Percentiles rank a stretch among this genome's conserved stretches.
Evolutionary conservation across 1,140 invertebrate species (phyloP).

Genomic region (Philopotamus ludificatus): DNA sequence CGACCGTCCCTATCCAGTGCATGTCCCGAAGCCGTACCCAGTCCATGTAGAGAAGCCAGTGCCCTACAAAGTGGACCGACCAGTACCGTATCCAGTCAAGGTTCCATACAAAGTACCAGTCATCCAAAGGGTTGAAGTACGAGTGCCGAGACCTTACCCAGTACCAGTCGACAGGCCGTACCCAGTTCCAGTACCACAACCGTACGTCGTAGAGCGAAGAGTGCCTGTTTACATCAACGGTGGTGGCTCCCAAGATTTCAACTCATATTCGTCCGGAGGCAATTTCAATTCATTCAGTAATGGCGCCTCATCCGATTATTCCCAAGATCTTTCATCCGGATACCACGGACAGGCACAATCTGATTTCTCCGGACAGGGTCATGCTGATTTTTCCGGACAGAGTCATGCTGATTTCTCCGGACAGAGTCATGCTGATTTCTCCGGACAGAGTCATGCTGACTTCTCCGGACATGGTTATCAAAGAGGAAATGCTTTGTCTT

Average conservation of each 20-base stretch:
- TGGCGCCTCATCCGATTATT: too few relatives aligned
- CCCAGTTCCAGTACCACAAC: constrained; percentile 49
- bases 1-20: constrained; percentile 44
- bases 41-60: constrained; percentile 41
- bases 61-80: constrained; percentile 42
- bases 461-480: too few relatives aligned
- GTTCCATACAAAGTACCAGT: constrained; percentile 49
- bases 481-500: too few relatives aligned
- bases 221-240: constrained; percentile 49
- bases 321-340: too few relatives aligned
- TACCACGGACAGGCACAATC: too few relatives aligned
- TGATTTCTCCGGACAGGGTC: too few relatives aligned
- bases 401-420: too few relatives aligned
- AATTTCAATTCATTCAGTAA: too few relatives aligned
- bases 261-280: neutral
- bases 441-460: too few relatives aligned
- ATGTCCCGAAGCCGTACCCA: constrained; percentile 44
- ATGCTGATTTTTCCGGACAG: too few relatives aligned
- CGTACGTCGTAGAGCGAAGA: constrained; percentile 53
- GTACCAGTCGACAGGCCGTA: constrained; percentile 45
- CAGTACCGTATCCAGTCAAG: constrained; percentile 33
- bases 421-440: too few relatives aligned
- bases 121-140: constrained; percentile 21
- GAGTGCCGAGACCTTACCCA: constrained; percentile 44
- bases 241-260: constrained; percentile 13